Evolutionary conservation across 2,888 invertebrate species (phyloP).

Genomic region (Apodemia hepburni): DNA sequence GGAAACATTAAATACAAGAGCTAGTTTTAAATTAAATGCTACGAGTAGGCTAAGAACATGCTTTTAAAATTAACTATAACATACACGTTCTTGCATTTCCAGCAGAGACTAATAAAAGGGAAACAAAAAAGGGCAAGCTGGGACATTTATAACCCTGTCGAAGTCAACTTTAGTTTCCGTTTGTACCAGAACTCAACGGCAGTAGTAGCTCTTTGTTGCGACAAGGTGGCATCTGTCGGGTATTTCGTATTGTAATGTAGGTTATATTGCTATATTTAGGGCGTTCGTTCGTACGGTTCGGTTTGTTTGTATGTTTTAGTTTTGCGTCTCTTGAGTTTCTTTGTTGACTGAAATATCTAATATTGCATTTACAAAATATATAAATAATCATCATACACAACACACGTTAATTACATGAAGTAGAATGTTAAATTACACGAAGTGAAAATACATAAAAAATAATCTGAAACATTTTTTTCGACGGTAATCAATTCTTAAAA

Average conservation of each 20-base stretch:
- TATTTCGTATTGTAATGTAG: slow-evolving; percentile 48
- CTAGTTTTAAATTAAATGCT: slow-evolving; percentile 38
- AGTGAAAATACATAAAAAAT: no score
- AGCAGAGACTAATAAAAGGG: slow-evolving; percentile 59
- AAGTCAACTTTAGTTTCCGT: slow-evolving; percentile 42
- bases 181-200: slow-evolving; percentile 42
- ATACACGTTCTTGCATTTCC: slow-evolving; percentile 58
- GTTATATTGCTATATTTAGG: slow-evolving; percentile 64
- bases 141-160: slow-evolving; percentile 58
- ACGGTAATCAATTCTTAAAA: no score
- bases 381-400: no score
- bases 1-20: background rate
- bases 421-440: no score
- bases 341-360: slow-evolving; percentile 22
- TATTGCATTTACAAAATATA: background rate
- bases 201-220: slow-evolving; percentile 40
- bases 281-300: slow-evolving; percentile 43
- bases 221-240: slow-evolving; percentile 52
- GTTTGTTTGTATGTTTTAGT: slow-evolving; percentile 53
- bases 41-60: slow-evolving; percentile 55
- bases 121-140: slow-evolving; percentile 62
- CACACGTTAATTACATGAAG: no score
- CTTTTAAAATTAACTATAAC: slow-evolving; percentile 43
- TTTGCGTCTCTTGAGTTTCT: slow-evolving; percentile 33
- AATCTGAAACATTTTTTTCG: no score